phyloP scores from a whole-genome alignment of 2,113 vertebrate genomes.

The Hypomesus transpacificus region DNA sequence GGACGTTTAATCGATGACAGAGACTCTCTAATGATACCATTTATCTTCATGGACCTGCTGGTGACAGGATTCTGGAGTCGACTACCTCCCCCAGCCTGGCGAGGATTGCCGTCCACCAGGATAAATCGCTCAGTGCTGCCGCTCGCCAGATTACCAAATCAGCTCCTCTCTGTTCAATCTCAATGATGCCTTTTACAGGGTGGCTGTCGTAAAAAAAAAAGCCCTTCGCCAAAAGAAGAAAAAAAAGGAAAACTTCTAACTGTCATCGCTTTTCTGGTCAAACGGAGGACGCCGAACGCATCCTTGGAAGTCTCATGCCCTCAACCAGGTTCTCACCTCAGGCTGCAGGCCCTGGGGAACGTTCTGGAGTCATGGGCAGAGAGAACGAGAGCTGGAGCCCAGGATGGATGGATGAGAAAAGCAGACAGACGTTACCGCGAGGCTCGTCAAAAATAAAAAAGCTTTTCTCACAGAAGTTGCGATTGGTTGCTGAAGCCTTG shows the following conservation, averaged over 20 bases:
- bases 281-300: no score
- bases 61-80: constrained; percentile 69
- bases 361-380: constrained; percentile 1
- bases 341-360: neutral
- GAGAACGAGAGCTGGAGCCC: neutral
- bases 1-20: constrained; percentile 60
- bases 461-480: constrained; percentile 40
- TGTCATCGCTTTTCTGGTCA: neutral
- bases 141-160: constrained; percentile 62
- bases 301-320: no score
- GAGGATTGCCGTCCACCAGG: constrained; percentile 54
- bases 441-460: constrained; percentile 42
- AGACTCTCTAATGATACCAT: constrained; percentile 64
- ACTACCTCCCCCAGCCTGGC: constrained; percentile 47
- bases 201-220: neutral
- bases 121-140: constrained; percentile 53
- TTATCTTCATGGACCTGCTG: constrained; percentile 65
- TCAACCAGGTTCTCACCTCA: neutral
- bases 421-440: neutral
- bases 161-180: constrained; percentile 60
- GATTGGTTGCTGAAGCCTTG: constrained; percentile 47
- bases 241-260: neutral
- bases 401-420: neutral
- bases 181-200: constrained; percentile 45
- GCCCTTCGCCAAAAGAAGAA: neutral